A percentile compares a stretch with the other conserved stretches of the same genome.
Conservation (phyloP, 1,140 invertebrate species). For the Drosophila kohkoa region DNA sequence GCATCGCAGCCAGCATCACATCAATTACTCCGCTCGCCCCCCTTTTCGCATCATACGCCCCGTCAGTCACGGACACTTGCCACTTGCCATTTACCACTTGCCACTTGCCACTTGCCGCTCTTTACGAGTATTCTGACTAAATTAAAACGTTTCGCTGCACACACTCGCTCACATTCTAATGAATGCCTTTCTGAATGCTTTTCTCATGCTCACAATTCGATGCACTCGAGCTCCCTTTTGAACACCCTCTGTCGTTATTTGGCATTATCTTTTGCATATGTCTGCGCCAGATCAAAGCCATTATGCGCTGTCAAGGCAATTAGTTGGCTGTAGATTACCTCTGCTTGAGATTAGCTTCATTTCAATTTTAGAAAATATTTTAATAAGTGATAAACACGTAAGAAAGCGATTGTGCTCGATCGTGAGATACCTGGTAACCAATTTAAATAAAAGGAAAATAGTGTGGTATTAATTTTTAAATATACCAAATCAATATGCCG, state of each 20-base stretch:
- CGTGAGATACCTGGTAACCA: too few species aligned
- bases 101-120: constrained; percentile 25
- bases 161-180: constrained; percentile 36
- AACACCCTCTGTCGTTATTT: too few species aligned
- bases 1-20: not conserved
- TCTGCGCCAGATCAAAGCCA: constrained; percentile 64
- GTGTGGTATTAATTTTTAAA: too few species aligned
- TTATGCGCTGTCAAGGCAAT: constrained; percentile 33
- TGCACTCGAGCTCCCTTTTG: constrained; percentile 19
- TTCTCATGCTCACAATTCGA: constrained; percentile 36
- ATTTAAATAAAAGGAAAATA: too few species aligned
- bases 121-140: constrained; percentile 42
- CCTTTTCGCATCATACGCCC: constrained; percentile 19
- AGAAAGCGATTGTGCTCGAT: too few species aligned
- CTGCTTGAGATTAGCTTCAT: not conserved
- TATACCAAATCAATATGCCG: too few species aligned
- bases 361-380: constrained; percentile 1
- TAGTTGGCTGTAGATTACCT: constrained; percentile 29
- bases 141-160: constrained; percentile 61
- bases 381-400: too few species aligned
- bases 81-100: constrained; percentile 24
- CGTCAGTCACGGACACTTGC: constrained; percentile 27
- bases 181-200: constrained; percentile 60
- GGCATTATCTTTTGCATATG: constrained; percentile 55
- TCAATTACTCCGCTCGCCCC: constrained; percentile 3